Evolutionary conservation across 2,113 vertebrate species (phyloP).

Genomic region (Neodontobutis hainanensis): DNA sequence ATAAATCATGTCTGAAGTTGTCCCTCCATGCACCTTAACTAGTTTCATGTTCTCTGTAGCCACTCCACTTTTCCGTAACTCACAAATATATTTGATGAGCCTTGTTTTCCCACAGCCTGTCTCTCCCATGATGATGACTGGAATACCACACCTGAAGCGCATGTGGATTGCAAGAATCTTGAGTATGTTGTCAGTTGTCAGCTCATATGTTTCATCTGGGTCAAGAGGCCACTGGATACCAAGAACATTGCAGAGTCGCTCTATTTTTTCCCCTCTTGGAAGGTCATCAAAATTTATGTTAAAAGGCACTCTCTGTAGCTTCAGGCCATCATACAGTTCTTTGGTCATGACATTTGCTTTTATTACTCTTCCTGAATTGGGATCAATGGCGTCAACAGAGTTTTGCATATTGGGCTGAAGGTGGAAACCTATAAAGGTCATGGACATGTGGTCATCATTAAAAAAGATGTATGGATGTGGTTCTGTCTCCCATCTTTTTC

Average conservation of each 20-base stretch:
- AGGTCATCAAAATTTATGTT: slow-evolving; percentile 87
- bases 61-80: slow-evolving; percentile 72
- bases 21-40: slow-evolving; percentile 95
- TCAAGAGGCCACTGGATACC: slow-evolving; percentile 85
- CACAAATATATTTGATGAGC: slow-evolving; percentile 90
- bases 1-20: slow-evolving; percentile 85
- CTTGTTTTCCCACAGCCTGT: slow-evolving; percentile 96
- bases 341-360: slow-evolving; percentile 82
- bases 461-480: slow-evolving; percentile 97
- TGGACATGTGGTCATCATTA: slow-evolving; percentile 87
- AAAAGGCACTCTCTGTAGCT: slow-evolving; percentile 87
- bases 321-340: slow-evolving; percentile 79
- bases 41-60: slow-evolving; percentile 87
- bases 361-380: slow-evolving; percentile 74
- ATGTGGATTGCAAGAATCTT: slow-evolving; percentile 96
- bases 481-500: slow-evolving; percentile 93
- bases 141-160: slow-evolving; percentile 93
- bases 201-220: slow-evolving; percentile 92
- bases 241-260: slow-evolving; percentile 84
- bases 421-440: slow-evolving; percentile 97
- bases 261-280: slow-evolving; percentile 84
- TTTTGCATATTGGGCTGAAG: slow-evolving; percentile 64
- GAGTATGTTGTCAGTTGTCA: slow-evolving; percentile 92
- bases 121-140: slow-evolving; percentile 96
- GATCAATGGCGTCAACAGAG: slow-evolving; percentile 84